phyloP scores from a whole-genome alignment of 2,113 vertebrate species.

The Apteryx mantelli region DNA sequence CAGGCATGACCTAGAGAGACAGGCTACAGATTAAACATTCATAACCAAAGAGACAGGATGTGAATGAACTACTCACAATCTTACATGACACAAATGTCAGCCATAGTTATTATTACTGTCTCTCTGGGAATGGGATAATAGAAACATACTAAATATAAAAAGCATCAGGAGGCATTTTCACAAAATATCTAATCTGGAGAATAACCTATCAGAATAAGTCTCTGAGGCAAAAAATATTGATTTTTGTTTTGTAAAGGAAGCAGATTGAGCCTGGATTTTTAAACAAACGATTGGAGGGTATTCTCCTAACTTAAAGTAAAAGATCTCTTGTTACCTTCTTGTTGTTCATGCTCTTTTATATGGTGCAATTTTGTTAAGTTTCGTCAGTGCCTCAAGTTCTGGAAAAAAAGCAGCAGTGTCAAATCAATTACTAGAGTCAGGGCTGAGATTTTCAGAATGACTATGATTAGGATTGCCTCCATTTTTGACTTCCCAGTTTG shows the following conservation, averaged over 20 bases:
- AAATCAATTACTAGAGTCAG: background rate
- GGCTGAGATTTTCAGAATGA: background rate
- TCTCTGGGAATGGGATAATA: background rate
- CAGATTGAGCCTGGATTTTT: background rate
- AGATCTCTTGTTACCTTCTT: background rate
- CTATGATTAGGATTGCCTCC: background rate
- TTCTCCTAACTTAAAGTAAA: background rate
- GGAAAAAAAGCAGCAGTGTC: background rate
- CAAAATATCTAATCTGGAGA: background rate
- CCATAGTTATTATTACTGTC: background rate
- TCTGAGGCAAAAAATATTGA: background rate
- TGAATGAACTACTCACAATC: background rate
- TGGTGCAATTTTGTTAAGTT: background rate
- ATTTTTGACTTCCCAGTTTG: background rate
- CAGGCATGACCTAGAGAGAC: background rate
- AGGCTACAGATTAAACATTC: background rate
- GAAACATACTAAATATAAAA: background rate
- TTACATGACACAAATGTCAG: background rate
- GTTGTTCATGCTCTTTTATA: background rate
- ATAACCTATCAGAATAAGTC: background rate
- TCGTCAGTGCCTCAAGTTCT: background rate
- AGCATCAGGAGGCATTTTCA: background rate
- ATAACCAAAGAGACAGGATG: background rate
- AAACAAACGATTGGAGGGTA: accelerated
- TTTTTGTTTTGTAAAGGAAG: background rate